Conservation (phyloP, 1,140 invertebrate genomes). For the Hirudo medicinalis region DNA sequence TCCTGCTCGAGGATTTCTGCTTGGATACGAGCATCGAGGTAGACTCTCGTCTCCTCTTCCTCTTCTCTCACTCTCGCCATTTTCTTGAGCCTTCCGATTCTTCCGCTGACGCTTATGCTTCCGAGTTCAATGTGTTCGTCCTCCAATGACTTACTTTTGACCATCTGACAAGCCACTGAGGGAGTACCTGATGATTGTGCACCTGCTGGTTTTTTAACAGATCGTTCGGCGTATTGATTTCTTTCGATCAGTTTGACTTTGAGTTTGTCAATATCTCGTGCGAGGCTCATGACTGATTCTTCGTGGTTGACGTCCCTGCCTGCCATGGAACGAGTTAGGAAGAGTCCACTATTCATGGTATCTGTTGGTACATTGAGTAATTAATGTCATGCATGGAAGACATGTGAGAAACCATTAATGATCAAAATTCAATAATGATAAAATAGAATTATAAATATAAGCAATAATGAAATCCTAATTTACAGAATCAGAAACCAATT, state of each 20-base stretch:
- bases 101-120: neutral
- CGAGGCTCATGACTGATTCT: neutral
- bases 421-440: no score
- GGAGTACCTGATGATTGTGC: constrained; percentile 27
- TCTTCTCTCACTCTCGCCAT: neutral
- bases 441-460: no score
- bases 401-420: no score
- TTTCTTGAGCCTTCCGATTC: neutral
- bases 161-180: constrained; percentile 24
- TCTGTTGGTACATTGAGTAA: no score
- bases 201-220: constrained; percentile 44
- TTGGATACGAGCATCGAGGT: constrained; percentile 6
- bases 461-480: no score
- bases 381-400: no score
- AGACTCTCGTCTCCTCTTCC: neutral
- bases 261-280: constrained; percentile 50
- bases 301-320: neutral
- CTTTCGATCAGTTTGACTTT: constrained; percentile 66
- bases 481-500: no score
- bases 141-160: constrained; percentile 35
- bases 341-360: no score
- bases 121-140: constrained; percentile 28
- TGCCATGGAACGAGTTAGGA: no score
- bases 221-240: constrained; percentile 49
- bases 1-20: constrained; percentile 41